These are phyloP conservation scores for Stichopus horrens DNA, from an alignment of 53 echinoderm and acorn worm species.

Conservation along the genomic window DNA sequence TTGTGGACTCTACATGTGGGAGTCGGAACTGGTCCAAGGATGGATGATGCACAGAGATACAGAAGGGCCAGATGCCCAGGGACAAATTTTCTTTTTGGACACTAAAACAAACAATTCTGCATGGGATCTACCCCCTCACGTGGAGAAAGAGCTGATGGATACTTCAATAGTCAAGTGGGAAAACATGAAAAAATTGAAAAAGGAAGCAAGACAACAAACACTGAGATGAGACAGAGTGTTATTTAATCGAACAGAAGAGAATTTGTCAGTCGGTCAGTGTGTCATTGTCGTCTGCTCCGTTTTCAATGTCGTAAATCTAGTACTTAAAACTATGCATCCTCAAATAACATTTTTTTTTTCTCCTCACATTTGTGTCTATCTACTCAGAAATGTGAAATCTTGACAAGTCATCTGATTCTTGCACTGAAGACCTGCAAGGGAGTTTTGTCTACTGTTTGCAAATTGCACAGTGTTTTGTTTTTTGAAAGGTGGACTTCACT, in stretches of 20 bases:
- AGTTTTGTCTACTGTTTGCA: too few relatives aligned
- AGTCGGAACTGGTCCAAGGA: slow-evolving; percentile 69
- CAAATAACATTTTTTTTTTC: too few relatives aligned
- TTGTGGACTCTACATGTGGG: slow-evolving; percentile 81
- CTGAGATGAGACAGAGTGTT: not conserved
- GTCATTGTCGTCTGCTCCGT: too few relatives aligned
- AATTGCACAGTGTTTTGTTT: too few relatives aligned
- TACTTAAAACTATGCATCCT: too few relatives aligned
- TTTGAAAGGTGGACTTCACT: too few relatives aligned
- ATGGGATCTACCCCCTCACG: slow-evolving; percentile 67
- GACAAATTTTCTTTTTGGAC: slow-evolving; percentile 77
- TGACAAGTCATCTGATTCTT: too few relatives aligned
- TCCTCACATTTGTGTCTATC: too few relatives aligned
- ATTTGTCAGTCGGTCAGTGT: too few relatives aligned
- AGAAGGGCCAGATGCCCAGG: slow-evolving; percentile 61
- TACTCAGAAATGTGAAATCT: too few relatives aligned
- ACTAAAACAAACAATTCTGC: slow-evolving; percentile 61
- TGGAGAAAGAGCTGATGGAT: slow-evolving; percentile 47
- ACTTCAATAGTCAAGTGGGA: slow-evolving; percentile 54
- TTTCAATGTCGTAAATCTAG: too few relatives aligned
- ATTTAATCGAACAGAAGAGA: not conserved
- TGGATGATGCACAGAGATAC: slow-evolving; percentile 96
- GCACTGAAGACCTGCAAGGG: too few relatives aligned
- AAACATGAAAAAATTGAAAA: slow-evolving; percentile 51
- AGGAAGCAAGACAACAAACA: not conserved